phyloP scores from a whole-genome alignment of 2,113 vertebrate species.

The Phrynosoma blainvillii region DNA sequence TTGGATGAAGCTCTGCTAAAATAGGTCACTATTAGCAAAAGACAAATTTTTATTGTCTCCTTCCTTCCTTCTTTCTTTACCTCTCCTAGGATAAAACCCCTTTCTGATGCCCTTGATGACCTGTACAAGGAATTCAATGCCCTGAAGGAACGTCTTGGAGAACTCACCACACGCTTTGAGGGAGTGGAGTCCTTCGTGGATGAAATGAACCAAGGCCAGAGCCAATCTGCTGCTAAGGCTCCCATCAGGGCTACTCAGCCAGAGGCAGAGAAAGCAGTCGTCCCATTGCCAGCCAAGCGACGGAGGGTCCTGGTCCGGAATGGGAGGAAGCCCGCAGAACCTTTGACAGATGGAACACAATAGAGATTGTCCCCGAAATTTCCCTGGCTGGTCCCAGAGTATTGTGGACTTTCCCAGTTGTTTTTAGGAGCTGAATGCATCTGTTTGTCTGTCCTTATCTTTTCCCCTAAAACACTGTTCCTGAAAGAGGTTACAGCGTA shows the following conservation, averaged over 20 bases:
- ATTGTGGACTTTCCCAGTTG: not conserved
- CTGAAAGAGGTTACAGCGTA: not conserved
- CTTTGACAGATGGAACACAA: not conserved
- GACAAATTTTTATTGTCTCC: not conserved
- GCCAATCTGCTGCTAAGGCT: slow-evolving; percentile 19
- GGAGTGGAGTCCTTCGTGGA: slow-evolving; percentile 81
- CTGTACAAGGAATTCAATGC: slow-evolving; percentile 85
- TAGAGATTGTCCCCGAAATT: not conserved
- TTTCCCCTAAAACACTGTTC: not conserved
- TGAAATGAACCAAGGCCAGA: slow-evolving; percentile 64
- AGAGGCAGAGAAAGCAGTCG: not conserved
- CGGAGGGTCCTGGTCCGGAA: not conserved
- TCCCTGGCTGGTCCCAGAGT: not conserved
- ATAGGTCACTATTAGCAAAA: not conserved
- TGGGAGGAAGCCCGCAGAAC: not conserved
- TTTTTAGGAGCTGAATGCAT: not conserved
- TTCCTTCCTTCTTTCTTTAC: not conserved
- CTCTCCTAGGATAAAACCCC: slow-evolving; percentile 78
- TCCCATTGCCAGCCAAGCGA: slow-evolving; percentile 27
- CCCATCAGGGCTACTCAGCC: not conserved
- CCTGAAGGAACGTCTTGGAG: slow-evolving; percentile 80
- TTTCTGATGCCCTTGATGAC: slow-evolving; percentile 81
- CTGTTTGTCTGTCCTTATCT: not conserved
- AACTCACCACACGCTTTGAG: slow-evolving; percentile 79
- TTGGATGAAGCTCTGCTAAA: not conserved